Evolutionary conservation across 2,113 vertebrate genomes (phyloP).

Genomic region (Rhabdornis inornatus): DNA sequence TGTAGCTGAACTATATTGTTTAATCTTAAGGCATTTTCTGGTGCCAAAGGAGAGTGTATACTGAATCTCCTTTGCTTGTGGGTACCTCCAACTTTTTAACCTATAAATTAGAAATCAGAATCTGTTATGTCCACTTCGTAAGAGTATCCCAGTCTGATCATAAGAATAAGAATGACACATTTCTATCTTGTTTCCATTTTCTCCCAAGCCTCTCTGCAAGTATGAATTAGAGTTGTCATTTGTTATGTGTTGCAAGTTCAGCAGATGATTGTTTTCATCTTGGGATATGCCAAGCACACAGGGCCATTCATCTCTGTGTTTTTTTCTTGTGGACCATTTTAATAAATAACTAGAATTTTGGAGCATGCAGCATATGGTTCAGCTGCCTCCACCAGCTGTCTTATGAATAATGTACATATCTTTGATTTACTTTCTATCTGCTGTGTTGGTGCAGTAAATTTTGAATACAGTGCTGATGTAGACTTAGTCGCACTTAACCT

Average conservation of each 20-base stretch:
- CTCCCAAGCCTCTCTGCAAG: background rate
- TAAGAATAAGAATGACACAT: background rate
- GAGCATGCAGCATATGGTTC: background rate
- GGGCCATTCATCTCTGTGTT: background rate
- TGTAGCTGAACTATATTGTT: background rate
- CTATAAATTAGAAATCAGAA: background rate
- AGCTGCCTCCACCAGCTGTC: conserved; percentile 16
- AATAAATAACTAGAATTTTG: conserved; percentile 38
- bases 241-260: background rate
- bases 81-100: background rate
- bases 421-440: conserved; percentile 21
- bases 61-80: background rate
- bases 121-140: background rate
- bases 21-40: background rate
- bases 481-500: conserved; percentile 54
- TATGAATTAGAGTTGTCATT: background rate
- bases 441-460: conserved; percentile 62
- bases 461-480: conserved; percentile 60
- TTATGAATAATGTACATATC: background rate
- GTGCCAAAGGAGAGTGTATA: background rate
- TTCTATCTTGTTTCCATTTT: background rate
- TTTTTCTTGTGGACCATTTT: background rate
- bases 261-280: background rate
- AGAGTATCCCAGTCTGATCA: background rate
- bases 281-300: background rate